Evolutionary conservation across 1,140 invertebrate species (phyloP), one percentile per base, ranked within the genome.

Genomic region (Temnothorax curvispinosus): DNA sequence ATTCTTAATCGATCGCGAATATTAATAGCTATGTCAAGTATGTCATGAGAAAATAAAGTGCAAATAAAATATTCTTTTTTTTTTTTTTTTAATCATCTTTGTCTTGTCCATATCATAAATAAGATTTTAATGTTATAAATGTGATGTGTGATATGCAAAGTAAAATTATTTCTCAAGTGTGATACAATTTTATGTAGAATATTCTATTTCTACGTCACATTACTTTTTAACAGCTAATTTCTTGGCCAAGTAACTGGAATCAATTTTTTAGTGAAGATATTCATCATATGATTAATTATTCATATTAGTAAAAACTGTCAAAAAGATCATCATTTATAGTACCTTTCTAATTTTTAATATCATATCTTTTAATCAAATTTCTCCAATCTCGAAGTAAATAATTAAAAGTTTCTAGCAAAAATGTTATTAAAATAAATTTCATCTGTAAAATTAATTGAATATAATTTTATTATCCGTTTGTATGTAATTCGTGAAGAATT

Each of bases 1-100:
- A 71, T 41, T 81, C 52, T 54, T 81, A 81, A 69, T 67, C 11
- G 62, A 67, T 67, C 11, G 62, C 47, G 27, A 52, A 67, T 54
- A 80, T 81, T 81, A 21, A 56, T 56, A 80, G 47, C 35, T 81
- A 71, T 81, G 38, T 80, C 44, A 80, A 21, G 18, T 35, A 62
- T 62, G 35, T 44, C 27, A 64, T 41, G 5, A 35, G 7, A n/a
- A 81, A 81, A 69, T 67, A 80, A 80, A 80, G 8, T 69, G 32
- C 21, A 71, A 9, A 71, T 41, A 41, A 69, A 69, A 71, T 38
- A 52, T 52, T 65, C n/a, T 15, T 67, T 52, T 78, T 38, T 47
- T 21, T 47, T 21, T 47, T 35, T 47, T 21, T 21, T 21, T 47
- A n/a, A 77, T 5, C 38, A 13, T 18, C 3, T 64, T 27, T 64